Percentiles rank a stretch among this genome's conserved stretches.
phyloP scores from a whole-genome alignment of 2,888 invertebrate species.

The Dendrolimus houi region DNA sequence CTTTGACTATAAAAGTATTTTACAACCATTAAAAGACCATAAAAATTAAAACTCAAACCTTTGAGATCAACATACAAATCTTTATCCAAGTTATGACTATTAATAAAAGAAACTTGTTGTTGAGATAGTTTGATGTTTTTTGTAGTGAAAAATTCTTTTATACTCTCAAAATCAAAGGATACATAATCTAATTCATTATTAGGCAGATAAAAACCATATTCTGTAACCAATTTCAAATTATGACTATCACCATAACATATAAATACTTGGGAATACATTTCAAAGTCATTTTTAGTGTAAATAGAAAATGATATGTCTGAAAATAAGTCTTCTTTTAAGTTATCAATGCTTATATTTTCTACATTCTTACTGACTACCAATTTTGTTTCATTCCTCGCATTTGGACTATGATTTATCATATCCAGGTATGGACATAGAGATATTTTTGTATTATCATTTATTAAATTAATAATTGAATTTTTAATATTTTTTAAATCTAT shows the following conservation, averaged over 20 bases:
- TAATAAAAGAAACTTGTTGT: slow-evolving; percentile 79
- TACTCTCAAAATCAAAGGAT: slow-evolving; percentile 72
- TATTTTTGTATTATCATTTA: slow-evolving; percentile 78
- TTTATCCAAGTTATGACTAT: slow-evolving; percentile 75
- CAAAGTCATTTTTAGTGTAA: slow-evolving; percentile 69
- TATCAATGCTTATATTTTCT: slow-evolving; percentile 37
- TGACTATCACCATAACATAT: slow-evolving; percentile 92
- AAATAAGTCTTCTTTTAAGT: slow-evolving; percentile 45
- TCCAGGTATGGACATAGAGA: slow-evolving; percentile 93
- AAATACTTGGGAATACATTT: slow-evolving; percentile 84
- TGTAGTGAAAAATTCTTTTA: slow-evolving; percentile 56
- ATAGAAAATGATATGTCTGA: slow-evolving; percentile 60
- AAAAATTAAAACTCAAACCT: slow-evolving; percentile 82
- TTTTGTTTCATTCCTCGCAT: slow-evolving; percentile 74
- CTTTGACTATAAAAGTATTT: slow-evolving; percentile 57
- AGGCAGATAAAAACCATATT: slow-evolving; percentile 90
- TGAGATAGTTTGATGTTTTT: slow-evolving; percentile 56
- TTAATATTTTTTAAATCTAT: slow-evolving; percentile 59
- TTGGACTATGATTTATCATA: slow-evolving; percentile 89
- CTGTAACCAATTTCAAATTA: slow-evolving; percentile 86
- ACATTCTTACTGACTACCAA: slow-evolving; percentile 44
- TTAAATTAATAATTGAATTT: slow-evolving; percentile 44
- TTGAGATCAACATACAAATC: slow-evolving; percentile 78
- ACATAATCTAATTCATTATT: slow-evolving; percentile 82
- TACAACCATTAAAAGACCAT: slow-evolving; percentile 62